Conservation (phyloP, 2,888 invertebrate species). For the Augochlorella aurata region DNA sequence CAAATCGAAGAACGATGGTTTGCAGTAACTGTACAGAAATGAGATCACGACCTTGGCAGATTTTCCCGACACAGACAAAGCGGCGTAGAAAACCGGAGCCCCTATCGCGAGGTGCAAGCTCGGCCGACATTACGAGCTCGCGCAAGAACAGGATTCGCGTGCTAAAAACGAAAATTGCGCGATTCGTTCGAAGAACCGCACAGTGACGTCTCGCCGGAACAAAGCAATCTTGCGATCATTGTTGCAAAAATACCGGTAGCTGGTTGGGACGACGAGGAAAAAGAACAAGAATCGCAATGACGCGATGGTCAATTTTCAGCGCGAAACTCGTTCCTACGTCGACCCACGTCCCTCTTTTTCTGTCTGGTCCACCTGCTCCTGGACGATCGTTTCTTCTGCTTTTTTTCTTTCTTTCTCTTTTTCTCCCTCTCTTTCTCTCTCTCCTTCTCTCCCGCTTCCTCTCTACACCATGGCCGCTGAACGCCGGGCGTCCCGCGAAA, state of each 20-base stretch:
- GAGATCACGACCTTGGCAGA: slow-evolving; percentile 50
- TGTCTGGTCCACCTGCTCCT: slow-evolving; percentile 66
- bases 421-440: background rate
- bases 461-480: slow-evolving; percentile 26
- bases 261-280: background rate
- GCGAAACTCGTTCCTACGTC: slow-evolving; percentile 63
- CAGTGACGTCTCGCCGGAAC: background rate
- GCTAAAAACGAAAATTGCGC: slow-evolving; percentile 12
- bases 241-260: slow-evolving; percentile 19
- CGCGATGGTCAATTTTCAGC: slow-evolving; percentile 59
- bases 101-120: slow-evolving; percentile 29
- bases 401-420: slow-evolving; percentile 12
- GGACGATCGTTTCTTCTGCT: slow-evolving; percentile 57
- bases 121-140: background rate
- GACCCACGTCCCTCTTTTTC: slow-evolving; percentile 55
- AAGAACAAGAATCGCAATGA: slow-evolving; percentile 46
- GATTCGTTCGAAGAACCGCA: background rate
- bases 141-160: background rate
- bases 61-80: slow-evolving; percentile 37
- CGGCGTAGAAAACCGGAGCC: slow-evolving; percentile 33
- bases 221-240: slow-evolving; percentile 14
- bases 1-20: background rate
- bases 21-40: slow-evolving; percentile 9
- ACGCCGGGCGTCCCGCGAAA: slow-evolving; percentile 61
- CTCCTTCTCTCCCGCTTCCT: background rate